Conservation (phyloP, 1,140 invertebrate species). For the fruit fly (Drosophila melanogaster) region Release_6_plus_ISO1_MT NC_004354.4:4127001-4127500, state of each 20-base stretch:
- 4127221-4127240: not conserved
- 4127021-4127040: slow-evolving; percentile 43
- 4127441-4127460: slow-evolving; percentile 20
- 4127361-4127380: slow-evolving; percentile 32
- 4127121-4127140: slow-evolving; percentile 59
- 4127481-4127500: slow-evolving; percentile 15
- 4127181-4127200: slow-evolving; percentile 9
- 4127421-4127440: slow-evolving; percentile 4
- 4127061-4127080: slow-evolving; percentile 8
- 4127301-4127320: slow-evolving; percentile 42
- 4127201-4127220: not conserved
- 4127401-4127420: slow-evolving; percentile 51
- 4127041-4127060: slow-evolving; percentile 17
- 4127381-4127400: slow-evolving; percentile 55
- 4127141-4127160: slow-evolving; percentile 5
- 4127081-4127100: slow-evolving; percentile 10
- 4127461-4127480: not conserved
- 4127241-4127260: not conserved
- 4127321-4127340: slow-evolving; percentile 38
- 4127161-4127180: slow-evolving; percentile 5
- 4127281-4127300: slow-evolving; percentile 27
- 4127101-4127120: slow-evolving; percentile 51
- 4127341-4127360: slow-evolving; percentile 34
- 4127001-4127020: slow-evolving; percentile 40
- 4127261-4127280: slow-evolving; percentile 21